Conservation (phyloP, 2,113 vertebrate species). For the Candoia aspera region DNA sequence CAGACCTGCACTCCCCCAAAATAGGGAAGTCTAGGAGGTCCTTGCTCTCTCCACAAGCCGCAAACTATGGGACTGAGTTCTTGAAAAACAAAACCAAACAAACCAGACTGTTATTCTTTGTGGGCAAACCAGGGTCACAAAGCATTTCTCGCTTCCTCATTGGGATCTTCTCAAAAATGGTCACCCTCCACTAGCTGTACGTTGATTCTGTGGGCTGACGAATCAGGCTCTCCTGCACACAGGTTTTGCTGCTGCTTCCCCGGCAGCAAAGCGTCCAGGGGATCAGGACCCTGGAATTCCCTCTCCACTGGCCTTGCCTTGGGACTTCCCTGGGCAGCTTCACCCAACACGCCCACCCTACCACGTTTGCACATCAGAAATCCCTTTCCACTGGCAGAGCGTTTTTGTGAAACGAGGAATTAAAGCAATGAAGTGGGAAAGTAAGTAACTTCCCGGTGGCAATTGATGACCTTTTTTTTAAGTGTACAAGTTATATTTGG, state of each 20-base stretch:
- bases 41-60: background rate
- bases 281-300: background rate
- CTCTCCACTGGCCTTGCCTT: background rate
- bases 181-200: background rate
- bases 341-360: background rate
- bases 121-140: background rate
- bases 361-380: background rate
- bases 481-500: background rate
- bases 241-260: background rate
- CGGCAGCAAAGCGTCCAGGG: accelerated
- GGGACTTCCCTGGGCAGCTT: too few relatives aligned
- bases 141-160: background rate
- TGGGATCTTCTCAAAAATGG: background rate
- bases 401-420: background rate
- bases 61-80: background rate
- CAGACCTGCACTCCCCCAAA: background rate
- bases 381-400: accelerated
- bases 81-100: background rate
- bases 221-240: background rate
- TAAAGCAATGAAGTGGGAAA: constrained; percentile 7
- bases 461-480: background rate
- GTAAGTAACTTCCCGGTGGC: background rate
- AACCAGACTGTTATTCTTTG: background rate
- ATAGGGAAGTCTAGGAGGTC: background rate
- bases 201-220: background rate